phyloP scores from a whole-genome alignment of 2,113 vertebrate species.

The Corythornis madagascariensis region DNA sequence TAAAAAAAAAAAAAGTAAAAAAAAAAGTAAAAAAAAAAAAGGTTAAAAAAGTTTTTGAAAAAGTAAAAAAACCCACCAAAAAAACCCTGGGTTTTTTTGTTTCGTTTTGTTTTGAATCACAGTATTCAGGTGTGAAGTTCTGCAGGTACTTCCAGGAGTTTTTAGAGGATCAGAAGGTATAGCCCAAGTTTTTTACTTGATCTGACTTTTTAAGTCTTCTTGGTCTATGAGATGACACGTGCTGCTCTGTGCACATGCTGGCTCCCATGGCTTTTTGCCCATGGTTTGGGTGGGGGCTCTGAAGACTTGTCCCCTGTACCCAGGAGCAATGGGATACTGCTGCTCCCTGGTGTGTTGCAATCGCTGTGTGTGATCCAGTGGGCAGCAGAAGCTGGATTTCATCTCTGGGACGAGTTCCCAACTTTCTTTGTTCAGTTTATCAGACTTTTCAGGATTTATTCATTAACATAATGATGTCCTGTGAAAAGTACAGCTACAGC shows the following conservation, averaged over 20 bases:
- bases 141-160: neutral
- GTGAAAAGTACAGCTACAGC: slow-evolving; percentile 55
- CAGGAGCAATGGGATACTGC: neutral
- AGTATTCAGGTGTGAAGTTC: neutral
- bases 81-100: too few species aligned
- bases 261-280: neutral
- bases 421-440: neutral
- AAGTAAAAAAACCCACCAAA: too few species aligned
- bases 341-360: neutral
- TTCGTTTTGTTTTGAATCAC: neutral
- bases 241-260: rapidly evolving
- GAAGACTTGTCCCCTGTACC: neutral
- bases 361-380: neutral
- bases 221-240: rapidly evolving
- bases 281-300: neutral
- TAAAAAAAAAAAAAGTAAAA: too few species aligned
- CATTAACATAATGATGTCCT: slow-evolving; percentile 33
- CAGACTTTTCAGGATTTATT: slow-evolving; percentile 39
- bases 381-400: neutral
- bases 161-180: neutral
- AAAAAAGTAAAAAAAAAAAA: too few species aligned
- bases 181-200: neutral
- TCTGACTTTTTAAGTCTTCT: neutral
- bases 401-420: slow-evolving; percentile 1
- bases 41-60: too few species aligned